These are phyloP conservation scores for Aricia artaxerxes DNA, from an alignment of 2,888 invertebrate genomes.

Conservation along the genomic window DNA sequence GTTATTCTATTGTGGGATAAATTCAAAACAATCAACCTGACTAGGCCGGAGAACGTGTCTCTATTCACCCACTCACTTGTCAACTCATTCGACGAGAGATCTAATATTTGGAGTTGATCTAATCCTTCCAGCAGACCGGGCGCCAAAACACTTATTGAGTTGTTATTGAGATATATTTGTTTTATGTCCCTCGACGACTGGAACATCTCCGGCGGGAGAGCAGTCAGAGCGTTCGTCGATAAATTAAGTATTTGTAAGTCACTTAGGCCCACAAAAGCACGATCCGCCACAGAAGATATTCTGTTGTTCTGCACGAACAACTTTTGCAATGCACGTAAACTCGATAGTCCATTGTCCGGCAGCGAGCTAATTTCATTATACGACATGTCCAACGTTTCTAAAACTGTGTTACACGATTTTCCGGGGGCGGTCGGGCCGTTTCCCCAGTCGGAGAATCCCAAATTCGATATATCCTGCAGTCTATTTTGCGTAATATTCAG, in stretches of 20 bases:
- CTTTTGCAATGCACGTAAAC: conserved; percentile 84
- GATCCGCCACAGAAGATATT: conserved; percentile 86
- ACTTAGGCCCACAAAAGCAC: conserved; percentile 86
- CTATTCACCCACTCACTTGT: conserved; percentile 89
- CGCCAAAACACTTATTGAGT: conserved; percentile 87
- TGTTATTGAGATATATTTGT: conserved; percentile 88
- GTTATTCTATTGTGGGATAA: conserved; percentile 86
- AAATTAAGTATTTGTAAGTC: conserved; percentile 87
- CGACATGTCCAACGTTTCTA: conserved; percentile 87
- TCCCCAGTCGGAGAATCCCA: conserved; percentile 88
- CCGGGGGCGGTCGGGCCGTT: conserved; percentile 83
- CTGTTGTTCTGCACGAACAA: conserved; percentile 88
- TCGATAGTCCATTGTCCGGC: conserved; percentile 86
- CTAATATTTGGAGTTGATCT: conserved; percentile 86
- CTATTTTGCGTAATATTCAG: conserved; percentile 89
- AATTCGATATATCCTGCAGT: conserved; percentile 87
- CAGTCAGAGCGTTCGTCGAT: conserved; percentile 88
- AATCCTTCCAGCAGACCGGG: conserved; percentile 87
- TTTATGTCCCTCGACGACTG: conserved; percentile 85
- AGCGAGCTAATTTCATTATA: conserved; percentile 86
- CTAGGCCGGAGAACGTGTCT: conserved; percentile 87
- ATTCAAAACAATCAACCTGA: conserved; percentile 87
- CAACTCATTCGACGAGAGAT: conserved; percentile 87
- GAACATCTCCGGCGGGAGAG: conserved; percentile 89
- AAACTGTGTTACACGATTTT: conserved; percentile 84